Evolutionary conservation across 2,888 invertebrate species (phyloP).

Genomic region (Meteorus cinctellus): DNA sequence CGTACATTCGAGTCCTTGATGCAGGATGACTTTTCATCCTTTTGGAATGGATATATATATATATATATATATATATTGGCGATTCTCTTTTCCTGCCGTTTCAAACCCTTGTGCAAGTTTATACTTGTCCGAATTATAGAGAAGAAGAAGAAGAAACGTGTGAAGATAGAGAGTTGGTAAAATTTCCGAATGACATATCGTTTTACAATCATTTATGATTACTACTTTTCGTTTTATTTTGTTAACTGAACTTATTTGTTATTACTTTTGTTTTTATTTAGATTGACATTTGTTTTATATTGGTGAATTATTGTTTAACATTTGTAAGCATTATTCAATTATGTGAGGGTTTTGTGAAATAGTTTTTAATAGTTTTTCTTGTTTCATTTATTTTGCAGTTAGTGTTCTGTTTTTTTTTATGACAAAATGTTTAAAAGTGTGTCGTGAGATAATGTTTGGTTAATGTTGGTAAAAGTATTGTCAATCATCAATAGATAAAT

Average conservation of each 20-base stretch:
- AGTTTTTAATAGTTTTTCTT: no score
- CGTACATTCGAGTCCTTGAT: slow-evolving; percentile 61
- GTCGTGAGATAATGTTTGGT: neutral
- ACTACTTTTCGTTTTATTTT: neutral
- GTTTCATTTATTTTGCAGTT: no score
- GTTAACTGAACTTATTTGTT: neutral
- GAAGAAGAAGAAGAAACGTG: slow-evolving; percentile 3
- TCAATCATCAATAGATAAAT: neutral
- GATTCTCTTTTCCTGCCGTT: neutral
- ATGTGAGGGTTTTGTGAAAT: no score
- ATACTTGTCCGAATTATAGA: neutral
- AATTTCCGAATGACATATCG: slow-evolving; percentile 8
- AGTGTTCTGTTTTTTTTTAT: no score
- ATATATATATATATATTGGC: neutral
- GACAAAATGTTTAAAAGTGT: neutral
- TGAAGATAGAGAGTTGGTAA: neutral
- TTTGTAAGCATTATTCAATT: no score
- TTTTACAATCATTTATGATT: neutral
- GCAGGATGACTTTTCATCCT: slow-evolving; percentile 50
- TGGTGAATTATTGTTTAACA: no score
- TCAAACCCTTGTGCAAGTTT: neutral
- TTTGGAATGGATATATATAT: neutral
- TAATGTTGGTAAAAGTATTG: neutral
- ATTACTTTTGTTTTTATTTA: neutral
- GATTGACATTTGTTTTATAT: no score